Conservation (phyloP, 2,888 invertebrate genomes). For the Euplagia quadripunctaria region DNA sequence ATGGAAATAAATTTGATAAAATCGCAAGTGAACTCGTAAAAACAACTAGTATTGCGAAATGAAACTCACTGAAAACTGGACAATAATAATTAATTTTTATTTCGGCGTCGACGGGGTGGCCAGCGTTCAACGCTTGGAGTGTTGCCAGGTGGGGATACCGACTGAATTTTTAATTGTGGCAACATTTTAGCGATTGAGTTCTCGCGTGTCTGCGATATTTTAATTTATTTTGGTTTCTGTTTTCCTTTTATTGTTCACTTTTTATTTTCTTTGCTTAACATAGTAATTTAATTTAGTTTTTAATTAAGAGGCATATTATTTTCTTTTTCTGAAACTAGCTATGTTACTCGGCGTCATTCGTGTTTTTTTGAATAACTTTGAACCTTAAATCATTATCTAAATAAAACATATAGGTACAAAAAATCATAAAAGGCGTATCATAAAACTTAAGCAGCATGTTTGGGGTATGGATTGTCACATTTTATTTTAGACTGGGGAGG, state of each 20-base stretch:
- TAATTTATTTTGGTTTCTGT: constrained; percentile 40
- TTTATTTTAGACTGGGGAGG: too few relatives aligned
- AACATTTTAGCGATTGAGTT: constrained; percentile 57
- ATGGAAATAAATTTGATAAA: constrained; percentile 38
- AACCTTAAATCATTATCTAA: too few relatives aligned
- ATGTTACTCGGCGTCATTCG: too few relatives aligned
- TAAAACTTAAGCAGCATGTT: too few relatives aligned
- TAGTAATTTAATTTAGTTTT: constrained; percentile 20
- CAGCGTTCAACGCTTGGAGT: constrained; percentile 56
- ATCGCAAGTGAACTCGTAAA: constrained; percentile 30
- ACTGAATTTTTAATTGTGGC: constrained; percentile 60
- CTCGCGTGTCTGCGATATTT: constrained; percentile 46
- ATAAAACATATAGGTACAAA: too few relatives aligned
- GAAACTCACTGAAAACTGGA: constrained; percentile 45
- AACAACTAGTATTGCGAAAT: constrained; percentile 41
- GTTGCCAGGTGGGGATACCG: constrained; percentile 53
- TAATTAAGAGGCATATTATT: not conserved
- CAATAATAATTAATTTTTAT: constrained; percentile 61
- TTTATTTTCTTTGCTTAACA: constrained; percentile 15
- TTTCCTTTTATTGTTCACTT: constrained; percentile 8
- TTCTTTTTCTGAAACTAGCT: too few relatives aligned
- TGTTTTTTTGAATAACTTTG: too few relatives aligned
- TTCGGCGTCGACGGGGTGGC: constrained; percentile 48
- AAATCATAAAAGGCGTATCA: too few relatives aligned
- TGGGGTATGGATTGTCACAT: too few relatives aligned